A percentile compares a stretch with the other conserved stretches of the same genome.
Conservation (phyloP, 1,140 invertebrate genomes). For the Macrobrachium nipponense region DNA sequence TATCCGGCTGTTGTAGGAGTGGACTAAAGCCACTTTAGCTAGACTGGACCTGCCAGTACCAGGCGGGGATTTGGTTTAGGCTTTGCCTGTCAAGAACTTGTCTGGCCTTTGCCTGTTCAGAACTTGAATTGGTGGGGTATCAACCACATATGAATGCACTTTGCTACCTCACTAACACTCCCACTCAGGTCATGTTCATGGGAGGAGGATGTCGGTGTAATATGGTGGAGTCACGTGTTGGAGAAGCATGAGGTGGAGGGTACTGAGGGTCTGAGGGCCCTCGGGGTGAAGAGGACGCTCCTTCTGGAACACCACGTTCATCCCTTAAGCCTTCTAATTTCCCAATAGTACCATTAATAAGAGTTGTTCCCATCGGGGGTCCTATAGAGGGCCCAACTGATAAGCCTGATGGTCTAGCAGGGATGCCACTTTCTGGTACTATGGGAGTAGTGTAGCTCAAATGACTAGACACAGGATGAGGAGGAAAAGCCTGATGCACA, state of each 20-base stretch:
- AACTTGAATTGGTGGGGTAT: slow-evolving; percentile 15
- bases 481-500: not conserved
- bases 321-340: slow-evolving; percentile 56
- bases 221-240: slow-evolving; percentile 36
- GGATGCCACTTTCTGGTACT: slow-evolving; percentile 45
- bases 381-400: slow-evolving; percentile 26
- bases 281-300: slow-evolving; percentile 63
- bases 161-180: slow-evolving; percentile 8
- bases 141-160: slow-evolving; percentile 20
- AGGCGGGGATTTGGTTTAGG: slow-evolving; percentile 19
- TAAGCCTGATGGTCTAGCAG: slow-evolving; percentile 32
- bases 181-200: slow-evolving; percentile 53
- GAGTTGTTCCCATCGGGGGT: slow-evolving; percentile 37
- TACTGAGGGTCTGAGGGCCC: slow-evolving; percentile 59
- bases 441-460: slow-evolving; percentile 64
- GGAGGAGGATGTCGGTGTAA: slow-evolving; percentile 46
- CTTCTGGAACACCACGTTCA: slow-evolving; percentile 60
- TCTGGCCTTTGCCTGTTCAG: not conserved
- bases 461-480: slow-evolving; percentile 58
- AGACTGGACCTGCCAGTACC: slow-evolving; percentile 33
- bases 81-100: not conserved
- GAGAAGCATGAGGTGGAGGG: slow-evolving; percentile 44
- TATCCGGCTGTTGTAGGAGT: slow-evolving; percentile 6
- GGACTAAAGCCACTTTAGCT: slow-evolving; percentile 1
- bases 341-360: slow-evolving; percentile 53